Base-by-base conservation (phyloP, 2,888 invertebrate species). In the Gastracanthus pulcherrimus region DNA sequence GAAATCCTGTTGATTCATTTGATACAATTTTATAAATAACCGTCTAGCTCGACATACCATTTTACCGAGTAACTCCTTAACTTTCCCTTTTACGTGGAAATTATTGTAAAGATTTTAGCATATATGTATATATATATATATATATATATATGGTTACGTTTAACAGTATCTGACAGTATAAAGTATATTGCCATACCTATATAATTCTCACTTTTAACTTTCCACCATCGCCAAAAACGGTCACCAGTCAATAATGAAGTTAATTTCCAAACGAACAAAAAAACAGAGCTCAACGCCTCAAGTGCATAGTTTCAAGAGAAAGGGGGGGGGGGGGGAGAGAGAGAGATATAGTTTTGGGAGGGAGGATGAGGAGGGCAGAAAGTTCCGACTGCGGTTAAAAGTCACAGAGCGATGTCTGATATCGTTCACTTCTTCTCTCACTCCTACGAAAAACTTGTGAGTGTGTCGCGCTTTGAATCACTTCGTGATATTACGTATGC, bases 371-470 rank as follows among this genome's bases (percentile, higher is more conserved):
- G 6, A 38, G 72, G 23, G 26, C 19, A 55, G 66, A 67, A 70
- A 77, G 70, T 77, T 77, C 13, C 69, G 69, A 76, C 64, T 76
- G 75, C 60, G 69, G 77, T 70, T 77, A 70, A 62, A 70, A 77
- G 77, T 76, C 70, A 62, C 13, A 41, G 29, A 36, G 41, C 51
- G 23, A 66, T 38, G 38, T 64, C 66, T 66, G 75, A 3, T 36
- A 51, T 51, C 75, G 34, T 48, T 64, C 34, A 36, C 36, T 55
- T 26, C 4, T 13, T 38, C 67, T 67, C 67, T 29, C 36, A 7
- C 45, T 45, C 69, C 11, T 23, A 11, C 34, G 66, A 19, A 26
- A 26, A 69, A 31, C 36, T 51, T 55, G 6, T 5, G 13, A 36
- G 19, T 48, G 45, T 60, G 55, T 55, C 55, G 55, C 55, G 6